Evolutionary conservation across 1,140 invertebrate genomes (phyloP), one percentile per base, ranked within the genome.

Genomic region (Drosophila nigrodunni): DNA sequence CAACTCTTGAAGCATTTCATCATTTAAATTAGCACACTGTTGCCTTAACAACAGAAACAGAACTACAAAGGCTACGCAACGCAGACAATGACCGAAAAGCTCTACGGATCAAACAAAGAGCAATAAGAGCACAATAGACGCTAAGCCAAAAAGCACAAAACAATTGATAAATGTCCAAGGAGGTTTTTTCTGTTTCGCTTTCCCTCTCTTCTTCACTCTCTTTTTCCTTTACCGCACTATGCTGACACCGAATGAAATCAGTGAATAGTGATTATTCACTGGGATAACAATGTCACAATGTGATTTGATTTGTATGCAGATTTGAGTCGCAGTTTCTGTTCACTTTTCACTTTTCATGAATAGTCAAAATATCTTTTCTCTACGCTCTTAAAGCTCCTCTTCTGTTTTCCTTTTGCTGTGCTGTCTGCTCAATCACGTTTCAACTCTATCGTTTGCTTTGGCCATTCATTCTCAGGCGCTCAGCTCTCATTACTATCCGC

Each of bases 401-500:
- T 47, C 47, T 30, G 11, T 30, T 54, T 35, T 49, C 74, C 46
- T 66, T 49, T 57, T 78, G 65, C 66, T 66, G 25, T 30, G 25
- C 25, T 30, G 58, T 39, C 61, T 66, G 15, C 44, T 76, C 82
- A 66, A 78, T 75, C 66, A 47, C 47, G 39, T 34, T 65, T 41
- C 52, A 55, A 8, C 44, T 43, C 43, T 60, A 65, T 67, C 49
- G 39, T 7, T 64, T 6, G 9, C 57, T 60, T 13, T 61, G 34
- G 34, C 25, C 21, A 47, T 21, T 61, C 47, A 11, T 49, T 77
- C 65, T 59, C 18, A 64, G 47, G 18, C 35, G 57, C 62, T 64
- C 39, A 62, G 69, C 82, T 86, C 82, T 89, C 83, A 88, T 88
- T 91, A 90, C 87, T 91, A 89, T 92, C 90, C 90, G 90, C 80